Evolutionary conservation across 2,797 vertebrate genomes (phyloP), one percentile per base, ranked within the genome.

Genomic region (Echiichthys vipera): DNA sequence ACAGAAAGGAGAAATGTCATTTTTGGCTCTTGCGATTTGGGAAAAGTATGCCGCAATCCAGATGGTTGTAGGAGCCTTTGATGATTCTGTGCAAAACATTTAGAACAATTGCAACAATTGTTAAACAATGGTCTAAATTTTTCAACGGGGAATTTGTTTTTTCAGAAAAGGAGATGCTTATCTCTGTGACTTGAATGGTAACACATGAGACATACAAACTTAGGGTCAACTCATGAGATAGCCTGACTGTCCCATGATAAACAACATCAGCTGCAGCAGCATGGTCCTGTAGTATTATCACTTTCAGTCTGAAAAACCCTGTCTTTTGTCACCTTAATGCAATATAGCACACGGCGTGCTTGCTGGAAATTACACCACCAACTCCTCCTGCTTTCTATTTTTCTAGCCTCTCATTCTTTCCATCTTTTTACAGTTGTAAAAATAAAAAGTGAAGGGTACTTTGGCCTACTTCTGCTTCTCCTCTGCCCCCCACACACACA

Each of bases 401-500:
- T 49, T 81, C 45, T 39, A 39, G 18, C 42, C 29, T 65, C n/a
- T 43, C 69, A 66, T 54, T 77, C 71, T 73, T 79, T 83, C 63
- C 56, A 73, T 87, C 47, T 71, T 81, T 75, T 51, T 42, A 42
- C 56, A 65, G 62, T 68, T 79, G 59, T 65, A 63, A 24, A 65
- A 63, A 59, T 77, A 55, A 76, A n/a, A 62, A 34, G 54, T 34
- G 27, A 65, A 77, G 22, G 24, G 22, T 61, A 62, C 46, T 73
- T 63, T 87, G 78, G 59, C 83, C 88, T 85, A 78, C 71, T 79
- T 90, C 71, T 83, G 57, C 50, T 24, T 65, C 64, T 40, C 42
- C 43, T 36, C 34, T 39, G 15, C 15, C 18, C 45, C 25, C 45
- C 69, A 67, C 68, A 50, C 46, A 55, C 43, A 46, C 32, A 25